phyloP scores from a whole-genome alignment of 2,888 invertebrate species.

The Schizotus pectinicornis region DNA sequence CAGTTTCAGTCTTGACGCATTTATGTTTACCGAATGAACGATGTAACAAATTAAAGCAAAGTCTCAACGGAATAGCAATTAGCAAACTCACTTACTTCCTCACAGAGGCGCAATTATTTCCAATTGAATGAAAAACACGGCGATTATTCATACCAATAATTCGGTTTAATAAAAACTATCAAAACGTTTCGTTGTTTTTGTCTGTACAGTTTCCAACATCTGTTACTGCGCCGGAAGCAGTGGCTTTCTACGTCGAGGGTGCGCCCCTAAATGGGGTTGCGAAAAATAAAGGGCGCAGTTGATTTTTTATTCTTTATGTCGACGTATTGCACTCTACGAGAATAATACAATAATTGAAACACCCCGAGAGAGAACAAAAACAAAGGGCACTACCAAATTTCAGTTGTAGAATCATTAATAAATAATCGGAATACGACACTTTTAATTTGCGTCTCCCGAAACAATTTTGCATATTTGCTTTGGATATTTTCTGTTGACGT shows the following conservation, averaged over 20 bases:
- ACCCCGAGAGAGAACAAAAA: neutral
- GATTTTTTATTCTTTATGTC: slow-evolving; percentile 9
- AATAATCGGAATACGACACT: too few relatives aligned
- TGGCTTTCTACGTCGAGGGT: neutral
- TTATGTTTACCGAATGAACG: slow-evolving; percentile 26
- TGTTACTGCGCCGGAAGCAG: slow-evolving; percentile 7
- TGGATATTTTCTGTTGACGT: neutral
- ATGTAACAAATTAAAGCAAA: slow-evolving; percentile 26
- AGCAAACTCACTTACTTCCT: slow-evolving; percentile 16
- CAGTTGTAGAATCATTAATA: too few relatives aligned
- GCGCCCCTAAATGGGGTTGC: neutral
- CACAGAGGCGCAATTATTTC: too few relatives aligned
- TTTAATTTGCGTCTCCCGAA: too few relatives aligned
- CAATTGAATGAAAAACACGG: too few relatives aligned
- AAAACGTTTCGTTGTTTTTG: slow-evolving; percentile 5
- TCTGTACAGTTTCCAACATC: slow-evolving; percentile 7
- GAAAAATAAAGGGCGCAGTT: slow-evolving; percentile 1
- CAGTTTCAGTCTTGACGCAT: slow-evolving; percentile 28
- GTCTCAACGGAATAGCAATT: slow-evolving; percentile 26
- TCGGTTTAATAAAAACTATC: slow-evolving; percentile 1
- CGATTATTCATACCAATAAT: neutral
- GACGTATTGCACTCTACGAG: neutral
- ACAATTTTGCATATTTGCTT: neutral
- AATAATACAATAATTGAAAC: slow-evolving; percentile 7
- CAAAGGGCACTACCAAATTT: neutral